phyloP scores from a whole-genome alignment of 2,113 vertebrate genomes.

The Scomber scombrus region DNA sequence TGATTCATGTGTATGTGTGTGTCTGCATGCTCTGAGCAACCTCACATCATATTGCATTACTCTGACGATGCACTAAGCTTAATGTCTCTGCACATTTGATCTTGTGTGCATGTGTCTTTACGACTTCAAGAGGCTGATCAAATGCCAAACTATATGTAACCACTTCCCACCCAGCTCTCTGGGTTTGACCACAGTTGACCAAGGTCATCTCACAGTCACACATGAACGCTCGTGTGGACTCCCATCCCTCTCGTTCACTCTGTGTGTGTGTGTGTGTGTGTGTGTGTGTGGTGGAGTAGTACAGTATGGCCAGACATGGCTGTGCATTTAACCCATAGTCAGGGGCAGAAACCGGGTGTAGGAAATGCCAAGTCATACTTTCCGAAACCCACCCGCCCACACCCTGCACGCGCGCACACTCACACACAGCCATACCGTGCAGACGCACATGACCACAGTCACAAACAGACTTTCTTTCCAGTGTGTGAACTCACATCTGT shows the following conservation, averaged over 20 bases:
- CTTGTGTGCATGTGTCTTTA: slow-evolving; percentile 62
- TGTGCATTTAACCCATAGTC: slow-evolving; percentile 75
- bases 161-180: slow-evolving; percentile 75
- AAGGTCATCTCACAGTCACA: slow-evolving; percentile 78
- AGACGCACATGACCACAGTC: slow-evolving; percentile 84
- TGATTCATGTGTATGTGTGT: slow-evolving; percentile 64
- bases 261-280: slow-evolving; percentile 20
- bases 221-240: slow-evolving; percentile 70
- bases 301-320: slow-evolving; percentile 66
- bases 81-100: slow-evolving; percentile 67
- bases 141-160: slow-evolving; percentile 70
- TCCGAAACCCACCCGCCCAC: slow-evolving; percentile 85
- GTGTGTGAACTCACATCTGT: slow-evolving; percentile 87
- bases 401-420: slow-evolving; percentile 66
- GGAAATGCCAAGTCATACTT: slow-evolving; percentile 87
- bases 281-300: slow-evolving; percentile 46
- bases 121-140: slow-evolving; percentile 63
- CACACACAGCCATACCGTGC: slow-evolving; percentile 77
- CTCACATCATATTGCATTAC: slow-evolving; percentile 73
- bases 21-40: slow-evolving; percentile 52
- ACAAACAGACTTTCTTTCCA: slow-evolving; percentile 87
- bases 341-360: slow-evolving; percentile 76
- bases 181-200: slow-evolving; percentile 76
- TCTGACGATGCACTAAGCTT: slow-evolving; percentile 65
- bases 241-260: slow-evolving; percentile 8